phyloP scores from a whole-genome alignment of 1,140 invertebrate genomes.

The Aphelenchoides fujianensis region DNA sequence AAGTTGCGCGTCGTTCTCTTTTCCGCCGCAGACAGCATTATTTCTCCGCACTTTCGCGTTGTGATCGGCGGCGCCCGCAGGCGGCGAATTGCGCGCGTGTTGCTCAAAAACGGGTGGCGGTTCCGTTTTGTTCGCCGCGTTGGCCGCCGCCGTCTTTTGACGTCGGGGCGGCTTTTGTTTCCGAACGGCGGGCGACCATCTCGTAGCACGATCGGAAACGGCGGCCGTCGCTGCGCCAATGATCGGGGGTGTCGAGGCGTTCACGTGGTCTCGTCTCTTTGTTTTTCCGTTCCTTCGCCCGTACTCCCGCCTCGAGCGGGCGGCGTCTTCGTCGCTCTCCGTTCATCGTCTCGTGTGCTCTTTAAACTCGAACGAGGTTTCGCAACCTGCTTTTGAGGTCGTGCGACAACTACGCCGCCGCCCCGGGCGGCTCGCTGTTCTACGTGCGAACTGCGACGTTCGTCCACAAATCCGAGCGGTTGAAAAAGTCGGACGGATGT shows the following conservation, averaged over 20 bases:
- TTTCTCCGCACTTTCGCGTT: background rate
- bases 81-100: too few relatives aligned
- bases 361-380: conserved; percentile 1
- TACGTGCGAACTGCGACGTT: background rate
- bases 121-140: background rate
- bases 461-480: background rate
- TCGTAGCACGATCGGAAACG: background rate
- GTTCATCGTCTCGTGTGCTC: background rate
- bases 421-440: background rate
- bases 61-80: background rate
- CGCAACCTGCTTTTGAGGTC: background rate
- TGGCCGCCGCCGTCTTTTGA: background rate
- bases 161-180: background rate
- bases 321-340: background rate
- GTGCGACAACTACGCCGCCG: background rate
- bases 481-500: conserved; percentile 1
- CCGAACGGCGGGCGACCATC: too few relatives aligned
- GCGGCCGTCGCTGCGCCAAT: background rate
- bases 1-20: too few relatives aligned
- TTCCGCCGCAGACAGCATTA: too few relatives aligned
- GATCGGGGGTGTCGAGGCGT: too few relatives aligned
- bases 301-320: background rate
- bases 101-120: background rate
- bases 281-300: background rate
- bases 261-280: background rate